Percentiles rank a stretch among this genome's conserved stretches.
Conservation (phyloP, 2,113 vertebrate species). For the Solea senegalensis region DNA sequence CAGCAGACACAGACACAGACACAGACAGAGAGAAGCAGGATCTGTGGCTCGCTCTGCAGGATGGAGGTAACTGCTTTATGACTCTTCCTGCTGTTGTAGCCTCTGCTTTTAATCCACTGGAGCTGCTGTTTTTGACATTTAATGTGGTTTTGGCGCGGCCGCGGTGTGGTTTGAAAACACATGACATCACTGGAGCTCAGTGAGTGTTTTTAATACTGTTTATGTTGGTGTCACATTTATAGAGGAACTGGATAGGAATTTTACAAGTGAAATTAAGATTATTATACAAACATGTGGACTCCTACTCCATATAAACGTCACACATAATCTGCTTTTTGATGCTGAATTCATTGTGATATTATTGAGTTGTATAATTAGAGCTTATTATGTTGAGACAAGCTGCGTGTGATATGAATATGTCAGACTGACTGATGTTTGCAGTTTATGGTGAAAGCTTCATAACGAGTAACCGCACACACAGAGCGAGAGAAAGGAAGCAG, state of each 20-base stretch:
- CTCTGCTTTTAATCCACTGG: slow-evolving; percentile 6
- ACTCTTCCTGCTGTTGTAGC: slow-evolving; percentile 11
- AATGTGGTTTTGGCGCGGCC: too few relatives aligned
- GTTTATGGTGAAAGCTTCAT: neutral
- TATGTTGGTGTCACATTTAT: slow-evolving; percentile 6
- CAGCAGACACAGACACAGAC: neutral
- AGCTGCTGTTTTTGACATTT: slow-evolving; percentile 26
- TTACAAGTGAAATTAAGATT: neutral
- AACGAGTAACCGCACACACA: neutral
- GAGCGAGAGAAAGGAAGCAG: slow-evolving; percentile 39
- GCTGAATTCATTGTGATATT: too few relatives aligned
- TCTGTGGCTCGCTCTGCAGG: slow-evolving; percentile 42
- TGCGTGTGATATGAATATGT: too few relatives aligned
- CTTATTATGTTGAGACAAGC: too few relatives aligned
- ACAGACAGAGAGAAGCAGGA: slow-evolving; percentile 9
- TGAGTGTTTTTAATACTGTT: neutral
- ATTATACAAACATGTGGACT: neutral
- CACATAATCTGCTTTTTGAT: too few relatives aligned
- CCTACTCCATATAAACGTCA: too few relatives aligned
- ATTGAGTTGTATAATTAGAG: too few relatives aligned
- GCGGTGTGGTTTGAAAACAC: neutral
- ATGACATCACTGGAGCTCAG: slow-evolving; percentile 13
- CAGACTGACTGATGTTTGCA: too few relatives aligned
- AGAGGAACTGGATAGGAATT: neutral
- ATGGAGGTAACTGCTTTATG: slow-evolving; percentile 67